phyloP scores from a whole-genome alignment of 2,888 invertebrate genomes.

The Celastrina argiolus region DNA sequence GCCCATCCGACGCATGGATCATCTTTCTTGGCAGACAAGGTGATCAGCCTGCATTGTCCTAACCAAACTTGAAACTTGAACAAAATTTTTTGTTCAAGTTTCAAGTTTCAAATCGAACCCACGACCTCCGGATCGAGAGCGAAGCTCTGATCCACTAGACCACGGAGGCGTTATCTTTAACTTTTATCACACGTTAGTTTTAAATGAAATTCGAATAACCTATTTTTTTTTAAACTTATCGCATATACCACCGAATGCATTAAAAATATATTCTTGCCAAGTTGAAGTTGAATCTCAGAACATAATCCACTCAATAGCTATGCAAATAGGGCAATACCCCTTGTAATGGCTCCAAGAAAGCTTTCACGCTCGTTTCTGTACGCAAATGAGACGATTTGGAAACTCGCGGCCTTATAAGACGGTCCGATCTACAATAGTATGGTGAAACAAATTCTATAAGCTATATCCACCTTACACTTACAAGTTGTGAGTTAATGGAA shows the following conservation, averaged over 20 bases:
- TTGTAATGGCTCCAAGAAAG: constrained; percentile 23
- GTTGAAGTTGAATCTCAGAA: constrained; percentile 19
- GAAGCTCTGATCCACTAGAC: too few species aligned
- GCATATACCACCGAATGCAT: background rate
- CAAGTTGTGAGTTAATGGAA: background rate
- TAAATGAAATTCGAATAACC: too few species aligned
- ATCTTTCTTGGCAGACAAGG: too few species aligned
- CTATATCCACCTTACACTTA: background rate
- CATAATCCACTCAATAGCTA: constrained; percentile 26
- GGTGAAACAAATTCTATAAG: background rate
- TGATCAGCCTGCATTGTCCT: too few species aligned
- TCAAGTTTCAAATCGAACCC: too few species aligned
- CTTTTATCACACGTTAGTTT: too few species aligned
- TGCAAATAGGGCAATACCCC: constrained; percentile 25
- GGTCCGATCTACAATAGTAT: background rate
- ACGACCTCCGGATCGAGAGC: too few species aligned
- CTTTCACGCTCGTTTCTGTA: constrained; percentile 24
- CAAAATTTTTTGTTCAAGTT: too few species aligned
- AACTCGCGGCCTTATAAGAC: constrained; percentile 21
- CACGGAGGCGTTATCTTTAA: too few species aligned
- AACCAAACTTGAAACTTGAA: too few species aligned
- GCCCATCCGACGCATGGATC: too few species aligned
- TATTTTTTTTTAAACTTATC: background rate
- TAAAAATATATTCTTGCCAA: constrained; percentile 20
- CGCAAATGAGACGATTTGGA: constrained; percentile 24